These are phyloP conservation scores for Dromococcyx pavoninus DNA, from an alignment of 2,797 vertebrate genomes.

Conservation along the genomic window DNA sequence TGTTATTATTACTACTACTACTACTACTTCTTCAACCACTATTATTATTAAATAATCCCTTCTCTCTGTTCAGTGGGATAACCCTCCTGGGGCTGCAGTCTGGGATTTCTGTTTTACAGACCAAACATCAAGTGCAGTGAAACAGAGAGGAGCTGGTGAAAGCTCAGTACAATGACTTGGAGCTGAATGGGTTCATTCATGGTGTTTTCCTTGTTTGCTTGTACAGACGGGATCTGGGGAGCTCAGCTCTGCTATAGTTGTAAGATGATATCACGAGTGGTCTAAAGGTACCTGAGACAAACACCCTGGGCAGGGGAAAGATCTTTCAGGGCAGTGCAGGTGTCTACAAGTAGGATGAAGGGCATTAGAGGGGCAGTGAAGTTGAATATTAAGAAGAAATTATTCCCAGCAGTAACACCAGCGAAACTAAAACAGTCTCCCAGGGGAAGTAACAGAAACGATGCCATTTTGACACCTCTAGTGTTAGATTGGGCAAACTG, in stretches of 20 bases:
- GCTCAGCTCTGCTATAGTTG: neutral
- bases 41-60: neutral
- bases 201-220: neutral
- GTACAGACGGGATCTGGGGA: accelerated
- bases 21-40: accelerated
- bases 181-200: neutral
- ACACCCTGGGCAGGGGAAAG: neutral
- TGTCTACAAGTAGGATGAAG: neutral
- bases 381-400: neutral
- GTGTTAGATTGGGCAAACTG: neutral
- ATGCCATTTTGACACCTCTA: neutral
- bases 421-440: neutral
- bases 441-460: neutral
- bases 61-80: neutral
- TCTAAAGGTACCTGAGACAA: neutral
- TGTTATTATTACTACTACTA: accelerated
- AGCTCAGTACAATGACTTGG: neutral
- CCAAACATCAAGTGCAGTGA: neutral
- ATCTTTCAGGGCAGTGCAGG: accelerated
- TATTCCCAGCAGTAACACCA: neutral
- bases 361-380: neutral
- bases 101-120: neutral
- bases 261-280: neutral
- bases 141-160: neutral
- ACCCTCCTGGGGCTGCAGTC: neutral